A percentile compares a stretch with the other conserved stretches of the same genome.
Evolutionary conservation across 2,888 invertebrate genomes (phyloP).

Genomic region (Tubulanus polymorphus): DNA sequence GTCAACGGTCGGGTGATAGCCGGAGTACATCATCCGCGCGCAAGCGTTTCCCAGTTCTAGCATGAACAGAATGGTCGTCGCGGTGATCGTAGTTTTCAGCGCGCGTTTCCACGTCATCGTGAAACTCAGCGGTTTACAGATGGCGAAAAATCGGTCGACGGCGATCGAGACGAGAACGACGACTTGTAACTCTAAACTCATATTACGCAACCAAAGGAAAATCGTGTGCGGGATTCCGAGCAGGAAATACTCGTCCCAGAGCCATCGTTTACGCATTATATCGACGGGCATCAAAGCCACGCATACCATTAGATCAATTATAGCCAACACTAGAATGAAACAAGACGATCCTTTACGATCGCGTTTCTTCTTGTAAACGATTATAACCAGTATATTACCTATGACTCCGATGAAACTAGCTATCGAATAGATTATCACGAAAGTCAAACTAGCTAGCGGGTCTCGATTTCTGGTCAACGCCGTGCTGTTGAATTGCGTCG

Average conservation of each 20-base stretch:
- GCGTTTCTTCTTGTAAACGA: slow-evolving; percentile 23
- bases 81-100: no score
- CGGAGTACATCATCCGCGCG: no score
- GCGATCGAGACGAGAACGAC: slow-evolving; percentile 35
- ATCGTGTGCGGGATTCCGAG: slow-evolving; percentile 28
- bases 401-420: slow-evolving; percentile 20
- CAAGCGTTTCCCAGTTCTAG: slow-evolving; percentile 22
- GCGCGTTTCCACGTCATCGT: slow-evolving; percentile 13
- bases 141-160: slow-evolving; percentile 35
- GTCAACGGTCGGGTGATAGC: no score
- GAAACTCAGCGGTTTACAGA: slow-evolving; percentile 24
- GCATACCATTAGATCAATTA: slow-evolving; percentile 35
- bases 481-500: no score
- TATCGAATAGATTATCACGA: no score
- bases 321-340: slow-evolving; percentile 32
- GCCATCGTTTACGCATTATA: slow-evolving; percentile 24
- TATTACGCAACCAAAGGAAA: slow-evolving; percentile 27
- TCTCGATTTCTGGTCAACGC: no score
- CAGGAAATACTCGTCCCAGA: slow-evolving; percentile 27
- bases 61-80: slow-evolving; percentile 21
- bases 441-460: no score
- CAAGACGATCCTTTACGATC: slow-evolving; percentile 27
- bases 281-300: slow-evolving; percentile 31
- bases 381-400: slow-evolving; percentile 28
- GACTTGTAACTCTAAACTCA: slow-evolving; percentile 30